Conservation (phyloP, 2,797 vertebrate species). For the Phrynocephalus guinanensis region DNA sequence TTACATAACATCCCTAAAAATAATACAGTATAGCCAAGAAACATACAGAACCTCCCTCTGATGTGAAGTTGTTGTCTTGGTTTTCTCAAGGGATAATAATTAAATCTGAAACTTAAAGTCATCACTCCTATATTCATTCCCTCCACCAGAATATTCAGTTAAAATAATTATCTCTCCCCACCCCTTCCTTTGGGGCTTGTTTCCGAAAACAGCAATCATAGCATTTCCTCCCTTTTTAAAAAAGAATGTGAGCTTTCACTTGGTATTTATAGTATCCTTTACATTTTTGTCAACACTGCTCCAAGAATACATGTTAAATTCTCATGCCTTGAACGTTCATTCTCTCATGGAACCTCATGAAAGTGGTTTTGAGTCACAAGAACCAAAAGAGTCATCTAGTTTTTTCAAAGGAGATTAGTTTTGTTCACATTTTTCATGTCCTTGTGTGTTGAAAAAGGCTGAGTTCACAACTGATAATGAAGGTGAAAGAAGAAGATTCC, state of each 20-base stretch:
- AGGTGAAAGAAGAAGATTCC: too few species aligned
- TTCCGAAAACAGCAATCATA: rapidly evolving
- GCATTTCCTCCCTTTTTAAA: slow-evolving; percentile 1
- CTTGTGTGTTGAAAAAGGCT: not conserved
- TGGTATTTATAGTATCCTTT: not conserved
- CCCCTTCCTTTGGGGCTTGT: not conserved
- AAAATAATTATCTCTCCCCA: not conserved
- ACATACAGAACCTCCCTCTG: slow-evolving; percentile 4
- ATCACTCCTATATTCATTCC: not conserved
- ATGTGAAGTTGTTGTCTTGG: not conserved
- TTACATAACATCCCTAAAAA: slow-evolving; percentile 82
- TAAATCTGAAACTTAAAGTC: slow-evolving; percentile 12
- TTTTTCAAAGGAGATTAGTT: not conserved
- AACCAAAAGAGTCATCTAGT: not conserved
- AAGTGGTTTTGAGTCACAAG: not conserved
- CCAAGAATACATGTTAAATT: not conserved
- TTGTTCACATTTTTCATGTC: not conserved
- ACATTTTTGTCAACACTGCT: not conserved
- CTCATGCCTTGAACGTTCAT: not conserved
- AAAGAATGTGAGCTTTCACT: not conserved
- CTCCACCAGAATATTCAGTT: not conserved
- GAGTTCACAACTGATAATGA: not conserved
- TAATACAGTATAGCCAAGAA: slow-evolving; percentile 69
- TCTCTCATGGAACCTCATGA: not conserved
- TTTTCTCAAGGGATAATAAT: not conserved